A percentile compares a stretch with the other conserved stretches of the same genome.
phyloP scores from a whole-genome alignment of 2,888 invertebrate genomes.

The Tenthredo scrophulariae region DNA sequence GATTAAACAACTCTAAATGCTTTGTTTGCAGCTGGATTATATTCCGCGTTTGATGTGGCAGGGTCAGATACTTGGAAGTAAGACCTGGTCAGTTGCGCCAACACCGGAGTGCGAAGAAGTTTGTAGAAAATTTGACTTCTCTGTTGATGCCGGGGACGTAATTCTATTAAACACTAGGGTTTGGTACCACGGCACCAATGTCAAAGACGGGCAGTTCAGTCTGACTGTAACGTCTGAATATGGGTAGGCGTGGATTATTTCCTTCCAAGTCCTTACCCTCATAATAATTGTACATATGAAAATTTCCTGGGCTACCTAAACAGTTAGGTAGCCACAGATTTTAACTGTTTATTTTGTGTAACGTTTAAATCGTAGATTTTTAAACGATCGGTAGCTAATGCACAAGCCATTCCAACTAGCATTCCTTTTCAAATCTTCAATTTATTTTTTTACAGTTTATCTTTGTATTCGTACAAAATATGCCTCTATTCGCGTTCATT shows the following conservation, averaged over 20 bases:
- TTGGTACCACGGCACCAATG: constrained; percentile 94
- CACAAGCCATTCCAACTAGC: not conserved
- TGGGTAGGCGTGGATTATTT: constrained; percentile 80
- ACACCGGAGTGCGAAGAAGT: constrained; percentile 92
- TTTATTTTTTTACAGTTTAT: constrained; percentile 9
- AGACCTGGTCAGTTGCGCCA: constrained; percentile 91
- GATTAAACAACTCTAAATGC: constrained; percentile 3
- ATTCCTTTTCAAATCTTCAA: constrained; percentile 12
- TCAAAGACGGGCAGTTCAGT: constrained; percentile 90
- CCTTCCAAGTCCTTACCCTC: not conserved
- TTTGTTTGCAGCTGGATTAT: constrained; percentile 88
- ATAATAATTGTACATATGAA: constrained; percentile 40
- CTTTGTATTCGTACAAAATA: constrained; percentile 39
- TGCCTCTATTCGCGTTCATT: not conserved
- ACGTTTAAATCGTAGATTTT: not conserved
- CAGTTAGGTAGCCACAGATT: constrained; percentile 35
- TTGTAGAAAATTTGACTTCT: constrained; percentile 87
- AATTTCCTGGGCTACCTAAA: constrained; percentile 28
- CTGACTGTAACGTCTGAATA: constrained; percentile 95
- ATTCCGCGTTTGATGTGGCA: constrained; percentile 96
- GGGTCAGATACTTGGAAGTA: constrained; percentile 92
- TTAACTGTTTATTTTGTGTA: not conserved
- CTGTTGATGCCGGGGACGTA: constrained; percentile 93
- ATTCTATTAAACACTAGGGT: constrained; percentile 93
- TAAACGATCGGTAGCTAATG: constrained; percentile 11